Evolutionary conservation across 2,888 invertebrate genomes (phyloP), one percentile per base, ranked within the genome.

Genomic region (Drosophila demipolita): DNA sequence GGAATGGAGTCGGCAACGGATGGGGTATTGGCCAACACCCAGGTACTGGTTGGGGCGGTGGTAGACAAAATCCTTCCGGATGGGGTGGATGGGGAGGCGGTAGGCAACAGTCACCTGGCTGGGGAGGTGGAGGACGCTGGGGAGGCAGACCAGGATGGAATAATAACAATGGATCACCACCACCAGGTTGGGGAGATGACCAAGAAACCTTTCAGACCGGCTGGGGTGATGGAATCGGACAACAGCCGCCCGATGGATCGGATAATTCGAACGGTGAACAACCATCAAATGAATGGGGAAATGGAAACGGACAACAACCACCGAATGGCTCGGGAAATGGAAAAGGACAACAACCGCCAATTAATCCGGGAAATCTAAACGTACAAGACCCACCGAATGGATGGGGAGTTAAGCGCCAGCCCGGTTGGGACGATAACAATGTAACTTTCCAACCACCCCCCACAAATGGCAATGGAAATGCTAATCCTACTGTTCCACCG

Each of bases 1-100:
- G 62, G 55, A 63, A 45, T 8, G 2, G 36, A 0, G 59, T 38
- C 23, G 48, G 57, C 17, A 5, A 17, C 45, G 20, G 20, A 7
- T 15, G 48, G 1, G 48, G 38, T 38, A 26, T 12, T 23, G 6
- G 9, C 8, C 55, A 49, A 36, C 32, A 45, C 2, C 58, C 53
- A 49, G 6, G 50, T n/a, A 15, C 73, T 9, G 72, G 54, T 29
- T 82, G 82, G 79, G 54, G 32, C 11, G 45, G 64, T 17, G 35
- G 23, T 35, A 29, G 36, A 20, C 42, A n/a, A 48, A 48, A 72
- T 15, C 48, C 54, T 1, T 65, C 65, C n/a, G 76, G 75, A 7
- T 73, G 88, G 85, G 40, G 58, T 45, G 70, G 67, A n/a, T 73
- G 62, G 53, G 50, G 73, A 15, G 45, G 58, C n/a, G 40, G 20